A percentile compares a stretch with the other conserved stretches of the same genome.
Evolutionary conservation across 2,113 vertebrate genomes (phyloP).

Genomic region (Vicugna pacos): DNA sequence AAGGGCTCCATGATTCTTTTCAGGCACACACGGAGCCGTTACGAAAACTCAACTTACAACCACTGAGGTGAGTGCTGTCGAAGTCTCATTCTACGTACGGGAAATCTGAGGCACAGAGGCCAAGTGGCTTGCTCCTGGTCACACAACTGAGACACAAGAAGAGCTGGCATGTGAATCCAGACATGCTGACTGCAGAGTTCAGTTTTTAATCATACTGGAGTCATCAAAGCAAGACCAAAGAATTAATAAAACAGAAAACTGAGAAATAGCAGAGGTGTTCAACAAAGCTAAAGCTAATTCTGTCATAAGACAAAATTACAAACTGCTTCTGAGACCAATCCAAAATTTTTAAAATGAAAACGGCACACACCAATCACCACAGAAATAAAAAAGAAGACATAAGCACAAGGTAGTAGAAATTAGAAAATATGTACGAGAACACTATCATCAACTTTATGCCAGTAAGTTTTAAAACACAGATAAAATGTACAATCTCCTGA

Average conservation of each 20-base stretch:
- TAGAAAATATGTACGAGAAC: conserved; percentile 1
- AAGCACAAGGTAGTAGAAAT: not conserved
- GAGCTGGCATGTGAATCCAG: not conserved
- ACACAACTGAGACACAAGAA: not conserved
- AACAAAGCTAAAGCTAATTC: conserved; percentile 6
- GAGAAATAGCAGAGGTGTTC: not conserved
- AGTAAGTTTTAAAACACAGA: not conserved
- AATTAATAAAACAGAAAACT: conserved; percentile 3
- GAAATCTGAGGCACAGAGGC: not conserved
- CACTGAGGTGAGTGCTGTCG: not conserved
- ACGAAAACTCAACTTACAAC: not conserved
- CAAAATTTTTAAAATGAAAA: not conserved
- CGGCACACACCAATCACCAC: not conserved
- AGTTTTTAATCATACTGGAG: not conserved
- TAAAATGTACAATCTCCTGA: conserved; percentile 14
- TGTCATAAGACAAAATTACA: not conserved
- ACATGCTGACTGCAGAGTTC: not conserved
- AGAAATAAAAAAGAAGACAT: not conserved
- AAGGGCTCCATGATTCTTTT: not conserved
- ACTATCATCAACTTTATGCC: not conserved
- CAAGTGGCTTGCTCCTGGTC: not conserved
- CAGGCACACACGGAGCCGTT: not conserved
- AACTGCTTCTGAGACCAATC: conserved; percentile 16
- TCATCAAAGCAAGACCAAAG: not conserved
- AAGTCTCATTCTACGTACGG: not conserved